Conservation (phyloP, 2,888 invertebrate genomes). For the Hololepta plana region DNA sequence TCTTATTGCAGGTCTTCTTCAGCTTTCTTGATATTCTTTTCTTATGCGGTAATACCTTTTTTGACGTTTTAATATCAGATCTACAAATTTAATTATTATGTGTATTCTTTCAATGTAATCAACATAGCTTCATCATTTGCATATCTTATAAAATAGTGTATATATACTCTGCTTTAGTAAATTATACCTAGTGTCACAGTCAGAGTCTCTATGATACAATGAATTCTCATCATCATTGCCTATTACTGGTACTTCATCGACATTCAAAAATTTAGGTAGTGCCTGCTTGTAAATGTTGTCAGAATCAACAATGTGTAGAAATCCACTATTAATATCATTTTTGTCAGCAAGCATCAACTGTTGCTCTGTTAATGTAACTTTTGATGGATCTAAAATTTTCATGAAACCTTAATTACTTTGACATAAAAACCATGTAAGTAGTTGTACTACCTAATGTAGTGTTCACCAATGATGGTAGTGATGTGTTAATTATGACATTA, state of each 20-base stretch:
- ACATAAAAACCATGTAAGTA: constrained; percentile 4
- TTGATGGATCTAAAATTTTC: constrained; percentile 14
- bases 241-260: too few relatives aligned
- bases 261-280: too few relatives aligned
- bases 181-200: too few relatives aligned
- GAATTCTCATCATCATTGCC: too few relatives aligned
- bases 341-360: constrained; percentile 21
- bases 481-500: constrained; percentile 14
- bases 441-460: too few relatives aligned
- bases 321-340: constrained; percentile 16
- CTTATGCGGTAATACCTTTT: constrained; percentile 68
- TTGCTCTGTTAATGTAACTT: constrained; percentile 16
- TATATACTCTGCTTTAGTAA: too few relatives aligned
- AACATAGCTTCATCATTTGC: too few relatives aligned
- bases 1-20: constrained; percentile 34
- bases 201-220: too few relatives aligned
- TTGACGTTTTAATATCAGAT: constrained; percentile 23
- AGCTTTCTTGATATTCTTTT: constrained; percentile 68
- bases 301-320: constrained; percentile 22
- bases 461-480: constrained; percentile 13
- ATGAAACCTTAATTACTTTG: too few relatives aligned
- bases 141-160: too few relatives aligned
- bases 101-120: too few relatives aligned
- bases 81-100: too few relatives aligned
- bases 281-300: constrained; percentile 14